phyloP scores from a whole-genome alignment of 2,888 invertebrate species.

The Catocala sponsa region DNA sequence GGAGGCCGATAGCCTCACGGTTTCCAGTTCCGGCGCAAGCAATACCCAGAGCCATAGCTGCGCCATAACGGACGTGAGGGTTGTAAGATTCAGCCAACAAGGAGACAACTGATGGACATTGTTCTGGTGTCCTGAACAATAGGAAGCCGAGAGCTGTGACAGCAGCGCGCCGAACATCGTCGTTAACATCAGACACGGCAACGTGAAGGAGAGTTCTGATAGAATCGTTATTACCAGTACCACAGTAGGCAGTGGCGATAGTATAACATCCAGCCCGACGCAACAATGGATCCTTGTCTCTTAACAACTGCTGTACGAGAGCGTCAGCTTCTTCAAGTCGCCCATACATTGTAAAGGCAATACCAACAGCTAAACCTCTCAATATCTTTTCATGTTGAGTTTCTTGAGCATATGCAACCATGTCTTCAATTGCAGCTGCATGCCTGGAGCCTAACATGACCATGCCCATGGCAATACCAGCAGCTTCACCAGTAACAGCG shows the following conservation, averaged over 20 bases:
- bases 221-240: constrained; percentile 98
- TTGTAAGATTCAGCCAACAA: constrained; percentile 99
- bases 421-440: constrained; percentile 96
- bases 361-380: constrained; percentile 98
- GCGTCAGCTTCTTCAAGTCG: constrained; percentile 98
- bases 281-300: constrained; percentile 98
- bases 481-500: constrained; percentile 99
- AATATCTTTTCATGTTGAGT: constrained; percentile 99
- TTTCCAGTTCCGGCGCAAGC: constrained; percentile 99
- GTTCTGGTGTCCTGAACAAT: constrained; percentile 98
- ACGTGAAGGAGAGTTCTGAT: constrained; percentile 98
- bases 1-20: constrained; percentile 97
- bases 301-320: constrained; percentile 95
- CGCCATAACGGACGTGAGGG: constrained; percentile 99
- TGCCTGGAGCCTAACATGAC: constrained; percentile 99
- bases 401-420: constrained; percentile 98
- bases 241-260: constrained; percentile 99
- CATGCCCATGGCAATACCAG: constrained; percentile 99
- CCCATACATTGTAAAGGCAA: constrained; percentile 98
- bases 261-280: constrained; percentile 99
- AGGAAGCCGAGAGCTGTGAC: constrained; percentile 99
- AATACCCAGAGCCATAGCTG: constrained; percentile 99
- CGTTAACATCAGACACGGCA: constrained; percentile 99
- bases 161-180: constrained; percentile 99
- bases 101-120: constrained; percentile 98